These are phyloP conservation scores for Eudyptes chrysolophus DNA, from an alignment of 2,113 vertebrate species.

Conservation along the genomic window DNA sequence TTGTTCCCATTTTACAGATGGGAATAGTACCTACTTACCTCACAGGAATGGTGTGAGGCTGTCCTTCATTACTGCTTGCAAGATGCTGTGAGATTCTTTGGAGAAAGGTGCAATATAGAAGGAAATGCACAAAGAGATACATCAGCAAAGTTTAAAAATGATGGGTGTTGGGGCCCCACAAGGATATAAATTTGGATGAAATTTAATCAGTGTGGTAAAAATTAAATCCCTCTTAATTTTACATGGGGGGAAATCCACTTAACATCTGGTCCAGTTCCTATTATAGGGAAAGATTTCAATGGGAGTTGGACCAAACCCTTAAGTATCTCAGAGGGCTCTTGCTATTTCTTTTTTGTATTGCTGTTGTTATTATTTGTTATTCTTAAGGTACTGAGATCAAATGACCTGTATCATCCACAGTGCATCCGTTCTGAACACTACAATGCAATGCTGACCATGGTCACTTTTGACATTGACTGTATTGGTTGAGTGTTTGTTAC, in stretches of 20 bases:
- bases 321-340: conserved; percentile 38
- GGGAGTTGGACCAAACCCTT: conserved; percentile 39
- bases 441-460: conserved; percentile 63
- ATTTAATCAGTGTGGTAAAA: not conserved
- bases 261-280: not conserved
- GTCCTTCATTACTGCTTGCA: not conserved
- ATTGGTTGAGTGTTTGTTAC: conserved; percentile 61
- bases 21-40: not conserved
- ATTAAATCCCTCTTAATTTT: not conserved
- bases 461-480: conserved; percentile 62
- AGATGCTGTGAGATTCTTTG: conserved; percentile 32
- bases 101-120: conserved; percentile 29
- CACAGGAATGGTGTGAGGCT: not conserved
- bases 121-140: not conserved
- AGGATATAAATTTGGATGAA: not conserved
- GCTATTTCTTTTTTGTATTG: conserved; percentile 9
- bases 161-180: not conserved
- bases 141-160: not conserved
- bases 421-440: conserved; percentile 69
- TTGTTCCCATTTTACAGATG: not conserved
- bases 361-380: conserved; percentile 47
- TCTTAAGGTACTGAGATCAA: conserved; percentile 47
- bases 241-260: not conserved
- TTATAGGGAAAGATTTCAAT: not conserved
- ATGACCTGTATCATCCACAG: conserved; percentile 43